Evolutionary conservation across 1,140 invertebrate species (phyloP).

Genomic region (Anthonomus grandis): DNA sequence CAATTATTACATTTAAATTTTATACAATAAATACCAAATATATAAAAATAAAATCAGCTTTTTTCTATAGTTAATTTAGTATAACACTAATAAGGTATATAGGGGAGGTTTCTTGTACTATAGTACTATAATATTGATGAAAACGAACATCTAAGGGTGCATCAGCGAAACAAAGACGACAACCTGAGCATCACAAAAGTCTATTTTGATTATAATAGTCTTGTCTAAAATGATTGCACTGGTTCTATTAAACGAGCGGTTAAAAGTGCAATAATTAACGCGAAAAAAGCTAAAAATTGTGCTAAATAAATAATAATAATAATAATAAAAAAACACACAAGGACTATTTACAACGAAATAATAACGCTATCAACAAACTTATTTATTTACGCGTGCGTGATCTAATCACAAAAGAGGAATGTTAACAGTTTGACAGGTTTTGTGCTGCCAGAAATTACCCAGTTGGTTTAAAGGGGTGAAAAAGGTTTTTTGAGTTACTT

Average conservation of each 20-base stretch:
- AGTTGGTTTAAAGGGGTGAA: neutral
- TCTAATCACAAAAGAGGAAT: conserved; percentile 42
- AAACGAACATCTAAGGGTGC: neutral
- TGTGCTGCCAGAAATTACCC: neutral
- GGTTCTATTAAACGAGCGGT: neutral
- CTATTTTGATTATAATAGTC: neutral
- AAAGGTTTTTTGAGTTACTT: neutral
- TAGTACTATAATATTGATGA: neutral
- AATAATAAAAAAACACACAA: neutral
- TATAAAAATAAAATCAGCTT: conserved; percentile 41
- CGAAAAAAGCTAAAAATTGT: conserved; percentile 9
- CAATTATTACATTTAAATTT: conserved; percentile 21
- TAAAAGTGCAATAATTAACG: conserved; percentile 9
- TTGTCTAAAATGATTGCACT: neutral
- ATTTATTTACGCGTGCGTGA: conserved; percentile 36
- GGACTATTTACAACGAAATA: conserved; percentile 21
- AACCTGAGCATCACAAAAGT: neutral
- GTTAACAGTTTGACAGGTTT: conserved; percentile 13
- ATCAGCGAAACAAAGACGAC: neutral
- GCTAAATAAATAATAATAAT: neutral
- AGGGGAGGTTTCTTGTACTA: conserved; percentile 1
- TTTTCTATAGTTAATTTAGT: conserved; percentile 15
- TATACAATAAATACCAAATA: conserved; percentile 27
- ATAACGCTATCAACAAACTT: conserved; percentile 41
- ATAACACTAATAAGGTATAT: conserved; percentile 12